A percentile compares a stretch with the other conserved stretches of the same genome.
Evolutionary conservation across 2,797 vertebrate genomes (phyloP).

Genomic region (Trachops cirrhosus): DNA sequence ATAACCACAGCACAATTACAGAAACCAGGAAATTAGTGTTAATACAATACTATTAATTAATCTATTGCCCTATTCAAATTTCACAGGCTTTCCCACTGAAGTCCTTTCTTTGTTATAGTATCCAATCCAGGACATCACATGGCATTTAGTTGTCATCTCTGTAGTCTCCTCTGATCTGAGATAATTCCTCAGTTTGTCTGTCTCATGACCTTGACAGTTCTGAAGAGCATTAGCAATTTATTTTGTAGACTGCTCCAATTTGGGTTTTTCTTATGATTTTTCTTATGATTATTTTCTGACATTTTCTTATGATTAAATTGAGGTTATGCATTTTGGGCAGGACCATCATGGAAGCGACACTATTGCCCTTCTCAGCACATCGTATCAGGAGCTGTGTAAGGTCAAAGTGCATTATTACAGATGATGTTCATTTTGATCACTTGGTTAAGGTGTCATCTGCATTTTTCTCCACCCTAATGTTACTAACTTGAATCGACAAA

Average conservation of each 20-base stretch:
- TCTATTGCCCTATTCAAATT: not conserved
- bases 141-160: not conserved
- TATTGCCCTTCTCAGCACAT: not conserved
- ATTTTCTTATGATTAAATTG: not conserved
- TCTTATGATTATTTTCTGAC: not conserved
- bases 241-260: not conserved
- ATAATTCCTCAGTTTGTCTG: not conserved
- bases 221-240: not conserved
- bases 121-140: not conserved
- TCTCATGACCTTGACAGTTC: not conserved
- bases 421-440: not conserved
- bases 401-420: not conserved
- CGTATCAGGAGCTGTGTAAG: not conserved
- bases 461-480: not conserved
- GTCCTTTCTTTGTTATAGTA: not conserved
- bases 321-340: not conserved
- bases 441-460: not conserved
- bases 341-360: not conserved
- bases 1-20: not conserved
- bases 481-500: not conserved
- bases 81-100: not conserved
- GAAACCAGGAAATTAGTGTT: not conserved
- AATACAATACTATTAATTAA: not conserved
- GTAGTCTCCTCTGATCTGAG: not conserved
- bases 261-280: not conserved